Conservation (phyloP, 92 coral and sea anemone species). For the Zoanthus sansibaricus region DNA sequence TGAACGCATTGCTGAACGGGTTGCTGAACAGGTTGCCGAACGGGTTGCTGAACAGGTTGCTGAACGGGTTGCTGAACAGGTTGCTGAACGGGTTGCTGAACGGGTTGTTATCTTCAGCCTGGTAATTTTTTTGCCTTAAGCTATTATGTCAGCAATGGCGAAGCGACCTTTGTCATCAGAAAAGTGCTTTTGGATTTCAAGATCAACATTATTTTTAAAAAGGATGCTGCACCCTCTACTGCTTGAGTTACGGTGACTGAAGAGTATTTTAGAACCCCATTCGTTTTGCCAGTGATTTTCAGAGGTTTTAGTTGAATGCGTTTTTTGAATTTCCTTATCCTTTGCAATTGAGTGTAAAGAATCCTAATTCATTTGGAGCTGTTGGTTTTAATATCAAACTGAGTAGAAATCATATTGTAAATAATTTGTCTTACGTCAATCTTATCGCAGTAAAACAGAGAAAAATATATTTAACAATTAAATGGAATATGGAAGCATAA, state of each 20-base stretch:
- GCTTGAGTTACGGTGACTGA: constrained; percentile 36
- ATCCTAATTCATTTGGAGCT: neutral
- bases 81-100: too few species aligned
- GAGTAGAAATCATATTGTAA: constrained; percentile 10
- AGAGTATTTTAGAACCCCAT: constrained; percentile 35
- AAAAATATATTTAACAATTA: neutral
- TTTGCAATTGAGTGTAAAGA: constrained; percentile 1
- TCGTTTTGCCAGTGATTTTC: constrained; percentile 34
- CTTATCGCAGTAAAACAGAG: neutral
- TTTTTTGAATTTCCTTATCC: neutral
- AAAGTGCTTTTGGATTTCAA: constrained; percentile 1
- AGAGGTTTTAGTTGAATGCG: neutral
- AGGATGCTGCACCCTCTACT: constrained; percentile 30
- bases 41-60: too few species aligned
- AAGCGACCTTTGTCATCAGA: neutral
- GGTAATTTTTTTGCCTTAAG: neutral
- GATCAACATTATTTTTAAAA: constrained; percentile 24
- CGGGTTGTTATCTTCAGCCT: too few species aligned
- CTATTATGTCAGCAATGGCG: neutral
- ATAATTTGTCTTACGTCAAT: too few species aligned
- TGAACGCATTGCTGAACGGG: too few species aligned
- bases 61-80: too few species aligned
- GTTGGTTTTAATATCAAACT: neutral
- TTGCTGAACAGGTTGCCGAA: too few species aligned
- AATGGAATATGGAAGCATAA: neutral